These are phyloP conservation scores for Phyllostomus discolor DNA, from an alignment of 2,113 vertebrate species.

Conservation along the genomic window DNA sequence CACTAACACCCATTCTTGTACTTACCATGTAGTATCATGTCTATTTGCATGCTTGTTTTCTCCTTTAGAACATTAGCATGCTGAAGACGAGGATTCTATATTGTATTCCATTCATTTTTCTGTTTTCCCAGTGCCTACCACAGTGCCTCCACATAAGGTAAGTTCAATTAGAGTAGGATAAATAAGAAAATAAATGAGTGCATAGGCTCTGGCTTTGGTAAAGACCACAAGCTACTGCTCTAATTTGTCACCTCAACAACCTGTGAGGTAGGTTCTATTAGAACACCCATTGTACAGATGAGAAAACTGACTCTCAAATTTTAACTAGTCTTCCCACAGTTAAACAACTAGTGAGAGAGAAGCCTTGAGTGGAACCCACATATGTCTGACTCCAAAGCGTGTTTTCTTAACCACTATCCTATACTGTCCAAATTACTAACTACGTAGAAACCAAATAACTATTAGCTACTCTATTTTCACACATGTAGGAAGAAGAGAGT, in stretches of 20 bases:
- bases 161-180: not conserved
- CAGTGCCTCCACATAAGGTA: not conserved
- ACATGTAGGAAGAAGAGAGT: not conserved
- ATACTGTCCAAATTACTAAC: not conserved
- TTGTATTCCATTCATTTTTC: not conserved
- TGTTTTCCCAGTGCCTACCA: not conserved
- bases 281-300: not conserved
- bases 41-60: not conserved
- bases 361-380: not conserved
- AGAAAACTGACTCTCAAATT: not conserved
- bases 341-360: not conserved
- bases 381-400: not conserved
- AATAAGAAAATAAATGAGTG: constrained; percentile 19
- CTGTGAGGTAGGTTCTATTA: not conserved
- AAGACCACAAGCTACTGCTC: not conserved
- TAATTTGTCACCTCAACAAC: not conserved
- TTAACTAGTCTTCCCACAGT: not conserved
- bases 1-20: not conserved
- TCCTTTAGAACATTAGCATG: not conserved
- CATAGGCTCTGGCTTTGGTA: not conserved
- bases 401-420: not conserved
- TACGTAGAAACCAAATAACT: not conserved
- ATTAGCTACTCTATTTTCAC: not conserved
- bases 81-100: not conserved
- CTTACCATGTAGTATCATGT: not conserved